Evolutionary conservation across 2,888 invertebrate genomes (phyloP), one percentile per base, ranked within the genome.

Genomic region (Cepaea hortensis): DNA sequence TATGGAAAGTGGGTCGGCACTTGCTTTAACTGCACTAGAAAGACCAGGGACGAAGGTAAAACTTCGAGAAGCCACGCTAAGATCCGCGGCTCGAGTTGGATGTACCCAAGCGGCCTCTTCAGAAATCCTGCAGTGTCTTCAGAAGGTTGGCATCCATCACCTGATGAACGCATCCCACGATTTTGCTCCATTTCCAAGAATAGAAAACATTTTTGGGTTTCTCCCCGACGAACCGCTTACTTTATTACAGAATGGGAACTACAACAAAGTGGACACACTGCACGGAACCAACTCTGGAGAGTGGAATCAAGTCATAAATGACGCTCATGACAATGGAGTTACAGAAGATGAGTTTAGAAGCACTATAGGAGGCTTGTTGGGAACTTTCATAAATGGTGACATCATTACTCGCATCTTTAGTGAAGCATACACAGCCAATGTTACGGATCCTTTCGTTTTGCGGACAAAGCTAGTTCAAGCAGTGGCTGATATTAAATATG

Each of bases 201-300:
- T 85, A 11, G 85, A 85, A 62, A 85, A 72, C 7, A 81, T n/a
- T 18, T 85, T 85, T 81, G 80, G 81, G 5, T 85, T 85, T 65
- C 65, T 85, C 1, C 85, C 85, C 18, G 81, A 85, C 81, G 72
- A 75, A 15, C 85, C 85, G 5, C 13, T 55, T 3, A 85, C 72
- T 50, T 20, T 85, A 11, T 23, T 72, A 11, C 11, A 9, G 7
- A 11, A 50, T 9, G 75, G 75, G 48, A 35, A 73, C 3, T 81
- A 61, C n/a, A 85, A 81, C 48, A 55, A 70, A n/a, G 85, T 85
- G 46, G 81, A 85, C 81, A 85, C 85, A 6, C 68, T 85, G 4
- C 35, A 55, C 9, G 85, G 85, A 3, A 73, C 50, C 2, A 85
- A 80, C n/a, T 23, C 48, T 13, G 85, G 73, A 3, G 85, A 85